Conservation (phyloP, 2,113 vertebrate species). For the Galbula dea region DNA sequence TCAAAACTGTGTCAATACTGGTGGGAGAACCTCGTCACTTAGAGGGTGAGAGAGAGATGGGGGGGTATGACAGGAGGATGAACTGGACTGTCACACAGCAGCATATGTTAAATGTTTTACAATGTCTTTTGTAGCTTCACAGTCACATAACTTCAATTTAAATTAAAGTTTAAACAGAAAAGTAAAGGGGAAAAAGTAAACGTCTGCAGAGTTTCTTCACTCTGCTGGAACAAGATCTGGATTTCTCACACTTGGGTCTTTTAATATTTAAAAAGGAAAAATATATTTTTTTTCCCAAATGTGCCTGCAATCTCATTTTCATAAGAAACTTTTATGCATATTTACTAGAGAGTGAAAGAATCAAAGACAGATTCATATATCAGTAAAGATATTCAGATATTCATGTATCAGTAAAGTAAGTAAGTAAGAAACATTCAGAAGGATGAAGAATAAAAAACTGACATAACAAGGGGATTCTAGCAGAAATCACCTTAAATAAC, state of each 20-base stretch:
- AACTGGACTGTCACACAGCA: neutral
- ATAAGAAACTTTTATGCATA: neutral
- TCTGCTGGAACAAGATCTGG: neutral
- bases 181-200: neutral
- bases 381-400: neutral
- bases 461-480: neutral
- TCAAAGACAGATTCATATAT: neutral
- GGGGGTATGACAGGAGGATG: neutral
- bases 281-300: neutral
- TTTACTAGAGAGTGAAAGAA: neutral
- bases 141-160: neutral
- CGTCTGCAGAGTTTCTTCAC: neutral
- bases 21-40: neutral
- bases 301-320: neutral
- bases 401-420: neutral
- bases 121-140: neutral
- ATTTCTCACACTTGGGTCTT: neutral
- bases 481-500: neutral
- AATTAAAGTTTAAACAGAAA: neutral
- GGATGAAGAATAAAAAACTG: neutral
- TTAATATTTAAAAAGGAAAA: neutral
- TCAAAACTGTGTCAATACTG: neutral
- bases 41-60: neutral
- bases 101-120: neutral
- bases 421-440: neutral